Base-by-base conservation (phyloP, 2,888 invertebrate genomes). In the Leptinotarsa rubiginosa region DNA sequence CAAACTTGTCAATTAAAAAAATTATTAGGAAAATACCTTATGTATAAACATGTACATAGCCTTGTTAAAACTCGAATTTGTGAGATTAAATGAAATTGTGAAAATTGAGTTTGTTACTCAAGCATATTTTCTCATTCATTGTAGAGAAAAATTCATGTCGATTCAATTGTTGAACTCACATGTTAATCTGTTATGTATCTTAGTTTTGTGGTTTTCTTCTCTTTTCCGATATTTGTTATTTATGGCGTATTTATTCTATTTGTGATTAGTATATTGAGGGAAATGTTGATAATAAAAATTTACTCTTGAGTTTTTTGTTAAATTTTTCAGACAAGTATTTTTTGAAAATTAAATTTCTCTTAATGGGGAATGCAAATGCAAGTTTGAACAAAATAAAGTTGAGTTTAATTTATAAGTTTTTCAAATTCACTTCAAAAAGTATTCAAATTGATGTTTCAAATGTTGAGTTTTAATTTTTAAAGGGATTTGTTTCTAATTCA, bases 191-290 rank as follows among this genome's bases (percentile, higher is more conserved):
- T 62, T 18, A 31, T 67, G 50, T 67, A 22, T 67, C 20, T 15
- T 18, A 47, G 15, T 56, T 49, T 69, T 56, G 41, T 52, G 25
- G 52, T 54, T 18, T 31, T 20, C 50, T 25, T 69, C 22, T 69
- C 31, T 56, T 69, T 20, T 47, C 20, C 13, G 16, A 20, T 69
- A 47, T 68, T 68, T 69, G 56, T 69, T 69, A 56, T 69, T 69
- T 56, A 69, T 56, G 7, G 47, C 41, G 20, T 56, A 69, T 56
- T 69, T 69, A 69, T 69, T 47, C 20, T 56, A 20, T 67, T 56
- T 56, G 69, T 69, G 41, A n/a, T 54, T 20, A 47, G 25, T 50
- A 47, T 20, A 18, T 20, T 69, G 41, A 69, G 41, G 56, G n/a
- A 25, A 62, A 18, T 41, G 41, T 62, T 62, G 41, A 69, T 41